Base-by-base conservation (phyloP, 2,888 invertebrate species). In the Colletes collaris region DNA sequence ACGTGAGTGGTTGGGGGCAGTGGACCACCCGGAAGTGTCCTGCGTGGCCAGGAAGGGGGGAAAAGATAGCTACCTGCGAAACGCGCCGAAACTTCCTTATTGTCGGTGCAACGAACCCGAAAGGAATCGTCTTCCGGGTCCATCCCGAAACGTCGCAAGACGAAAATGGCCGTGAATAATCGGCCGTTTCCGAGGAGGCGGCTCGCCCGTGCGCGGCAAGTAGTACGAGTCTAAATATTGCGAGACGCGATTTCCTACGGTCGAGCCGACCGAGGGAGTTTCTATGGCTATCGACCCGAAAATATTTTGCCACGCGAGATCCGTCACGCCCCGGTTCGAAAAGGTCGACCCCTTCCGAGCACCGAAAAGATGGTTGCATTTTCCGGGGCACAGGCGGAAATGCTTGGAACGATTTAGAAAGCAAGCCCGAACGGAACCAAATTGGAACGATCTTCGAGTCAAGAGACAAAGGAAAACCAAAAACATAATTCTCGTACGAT, bases 221-320 rank as follows among this genome's bases (percentile, higher is more conserved):
- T 85, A 82, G 82, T 84, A 78, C 67, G 55, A 85, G 82, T 80
- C 78, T 82, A 83, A 83, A 83, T 76, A 79, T 84, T 87, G 83
- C 86, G 82, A 86, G 84, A 55, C 84, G 75, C 75, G 81, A 88
- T 89, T 89, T 86, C 84, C 50, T 86, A 87, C 81, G 86, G 84
- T 79, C 81, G 56, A 19, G 56, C 64, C 40, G 60, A 67, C 77
- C 44, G 40, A 40, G 55, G 55, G 79, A 46, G 67, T 49, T 50
- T 50, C 60, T 44, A 44, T 62, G 69, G 59, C 7, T 4, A 44
- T 13, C 66, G 16, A 53, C 49, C 49, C 46, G 73, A 82, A 89
- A 89, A 90, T 90, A 90, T 90, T 90, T 88, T 84, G 84, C 83
- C 82, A 74, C 76, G 74, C 46, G 74, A 63, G 68, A 89, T 88